A percentile compares a stretch with the other conserved stretches of the same genome.
Conservation (phyloP, 2,888 invertebrate genomes). For the Chloroclysta siterata region DNA sequence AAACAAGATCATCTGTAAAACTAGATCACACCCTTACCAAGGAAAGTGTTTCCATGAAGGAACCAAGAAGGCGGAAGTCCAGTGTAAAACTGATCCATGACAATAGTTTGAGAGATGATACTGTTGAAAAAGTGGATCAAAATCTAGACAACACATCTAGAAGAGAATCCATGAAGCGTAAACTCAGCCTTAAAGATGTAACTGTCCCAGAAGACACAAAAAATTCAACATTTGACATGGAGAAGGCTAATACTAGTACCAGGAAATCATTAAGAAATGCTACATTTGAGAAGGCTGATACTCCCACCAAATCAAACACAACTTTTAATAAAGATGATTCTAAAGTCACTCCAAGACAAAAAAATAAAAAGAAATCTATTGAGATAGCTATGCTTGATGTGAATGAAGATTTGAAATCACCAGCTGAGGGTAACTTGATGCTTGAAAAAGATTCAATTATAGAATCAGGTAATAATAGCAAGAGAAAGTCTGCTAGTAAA, state of each 20-base stretch:
- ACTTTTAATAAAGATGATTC: constrained; percentile 13
- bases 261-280: constrained; percentile 35
- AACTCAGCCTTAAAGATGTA: constrained; percentile 17
- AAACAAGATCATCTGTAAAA: constrained; percentile 36
- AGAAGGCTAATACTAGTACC: constrained; percentile 16
- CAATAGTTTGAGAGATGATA: not conserved
- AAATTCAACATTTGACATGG: constrained; percentile 28
- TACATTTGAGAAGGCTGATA: constrained; percentile 37
- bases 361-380: constrained; percentile 5
- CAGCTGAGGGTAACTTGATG: constrained; percentile 19
- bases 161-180: constrained; percentile 20
- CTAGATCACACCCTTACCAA: not conserved
- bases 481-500: constrained; percentile 8
- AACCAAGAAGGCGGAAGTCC: constrained; percentile 25
- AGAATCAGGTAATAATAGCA: not conserved
- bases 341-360: not conserved
- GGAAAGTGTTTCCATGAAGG: constrained; percentile 15
- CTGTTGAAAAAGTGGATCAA: constrained; percentile 1
- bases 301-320: constrained; percentile 20
- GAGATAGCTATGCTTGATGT: constrained; percentile 1
- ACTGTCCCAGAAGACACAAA: not conserved
- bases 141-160: constrained; percentile 5
- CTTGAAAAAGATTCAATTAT: constrained; percentile 21
- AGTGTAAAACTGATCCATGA: constrained; percentile 22
- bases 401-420: constrained; percentile 5